A percentile compares a stretch with the other conserved stretches of the same genome.
phyloP scores from a whole-genome alignment of 1,140 invertebrate genomes.

The Probaryconus sp. region DNA sequence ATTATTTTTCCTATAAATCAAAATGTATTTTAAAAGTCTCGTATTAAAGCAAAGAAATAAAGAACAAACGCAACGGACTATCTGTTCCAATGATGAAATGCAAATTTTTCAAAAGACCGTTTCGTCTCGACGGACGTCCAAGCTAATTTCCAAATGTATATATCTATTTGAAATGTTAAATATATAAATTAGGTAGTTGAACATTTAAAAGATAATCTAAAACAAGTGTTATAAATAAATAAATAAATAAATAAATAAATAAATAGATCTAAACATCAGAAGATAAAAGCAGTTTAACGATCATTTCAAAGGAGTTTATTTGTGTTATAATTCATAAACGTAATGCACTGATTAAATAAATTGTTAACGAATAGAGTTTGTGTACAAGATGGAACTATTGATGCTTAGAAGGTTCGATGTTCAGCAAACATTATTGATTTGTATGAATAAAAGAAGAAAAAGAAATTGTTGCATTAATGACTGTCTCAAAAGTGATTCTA shows the following conservation, averaged over 20 bases:
- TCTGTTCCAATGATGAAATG: slow-evolving; percentile 12
- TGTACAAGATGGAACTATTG: slow-evolving; percentile 37
- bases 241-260: slow-evolving; percentile 21
- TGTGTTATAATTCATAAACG: slow-evolving; percentile 15
- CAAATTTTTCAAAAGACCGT: slow-evolving; percentile 17
- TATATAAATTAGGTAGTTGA: slow-evolving; percentile 39
- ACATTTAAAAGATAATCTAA: slow-evolving; percentile 22
- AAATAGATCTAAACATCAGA: too few species aligned
- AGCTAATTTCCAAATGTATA: slow-evolving; percentile 36
- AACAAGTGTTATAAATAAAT: slow-evolving; percentile 29
- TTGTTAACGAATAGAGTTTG: slow-evolving; percentile 32
- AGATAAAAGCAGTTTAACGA: slow-evolving; percentile 30
- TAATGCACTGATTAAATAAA: slow-evolving; percentile 34
- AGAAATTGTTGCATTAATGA: slow-evolving; percentile 38
- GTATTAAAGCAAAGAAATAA: slow-evolving; percentile 19
- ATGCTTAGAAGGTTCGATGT: slow-evolving; percentile 43
- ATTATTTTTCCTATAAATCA: slow-evolving; percentile 41
- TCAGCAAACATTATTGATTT: slow-evolving; percentile 21
- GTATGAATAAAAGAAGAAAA: slow-evolving; percentile 32
- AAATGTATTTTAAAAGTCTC: slow-evolving; percentile 19
- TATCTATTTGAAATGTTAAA: slow-evolving; percentile 49
- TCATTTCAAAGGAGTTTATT: slow-evolving; percentile 26
- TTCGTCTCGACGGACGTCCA: slow-evolving; percentile 16
- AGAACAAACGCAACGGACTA: slow-evolving; percentile 9
- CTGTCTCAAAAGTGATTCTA: slow-evolving; percentile 44